Base-by-base conservation (phyloP, 2,888 invertebrate genomes). In the Gastrophysa polygoni region DNA sequence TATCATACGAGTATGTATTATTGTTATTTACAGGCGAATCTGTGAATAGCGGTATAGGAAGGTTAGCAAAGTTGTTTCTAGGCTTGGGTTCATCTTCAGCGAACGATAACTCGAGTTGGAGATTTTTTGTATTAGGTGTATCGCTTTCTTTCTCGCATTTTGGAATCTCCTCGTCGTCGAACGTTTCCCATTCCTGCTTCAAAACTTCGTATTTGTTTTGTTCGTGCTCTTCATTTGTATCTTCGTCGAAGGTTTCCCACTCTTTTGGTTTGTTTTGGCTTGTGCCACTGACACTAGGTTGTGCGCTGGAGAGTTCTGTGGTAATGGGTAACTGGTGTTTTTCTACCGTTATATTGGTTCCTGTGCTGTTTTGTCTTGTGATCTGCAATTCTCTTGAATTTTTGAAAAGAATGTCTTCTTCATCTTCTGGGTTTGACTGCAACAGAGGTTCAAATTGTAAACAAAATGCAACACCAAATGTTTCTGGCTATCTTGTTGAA, bases 401-500 rank as follows among this genome's bases (percentile, higher is more conserved):
- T 67, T 80, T 77, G 0, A 85, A 83, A 69, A 85, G 86, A 68
- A 87, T 85, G 2, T 87, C 84, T 76, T 87, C 86, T 68, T 87
- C 87, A 49, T 79, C 79, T 57, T 78, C 78, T 0, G 74, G 72
- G 52, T 71, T 66, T 4, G 71, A 67, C 77, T 77, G 58, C 57
- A 71, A 65, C 57, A 49, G 21, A 46, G 43, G 21, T 11, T 24
- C 6, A 54, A 50, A 60, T 24, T 7, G 3, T 24, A 5, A 24
- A 24, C 7, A 24, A 5, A 24, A 24, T n/a, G n/a, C n/a, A n/a
- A n/a, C n/a, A n/a, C n/a, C n/a, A n/a, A n/a, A n/a, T n/a, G n/a
- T n/a, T n/a, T n/a, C n/a, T n/a, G n/a, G n/a, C n/a, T n/a, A n/a
- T n/a, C n/a, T n/a, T n/a, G n/a, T n/a, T n/a, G n/a, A n/a, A n/a